Evolutionary conservation across 2,888 invertebrate species (phyloP).

Genomic region (Myopa testacea): DNA sequence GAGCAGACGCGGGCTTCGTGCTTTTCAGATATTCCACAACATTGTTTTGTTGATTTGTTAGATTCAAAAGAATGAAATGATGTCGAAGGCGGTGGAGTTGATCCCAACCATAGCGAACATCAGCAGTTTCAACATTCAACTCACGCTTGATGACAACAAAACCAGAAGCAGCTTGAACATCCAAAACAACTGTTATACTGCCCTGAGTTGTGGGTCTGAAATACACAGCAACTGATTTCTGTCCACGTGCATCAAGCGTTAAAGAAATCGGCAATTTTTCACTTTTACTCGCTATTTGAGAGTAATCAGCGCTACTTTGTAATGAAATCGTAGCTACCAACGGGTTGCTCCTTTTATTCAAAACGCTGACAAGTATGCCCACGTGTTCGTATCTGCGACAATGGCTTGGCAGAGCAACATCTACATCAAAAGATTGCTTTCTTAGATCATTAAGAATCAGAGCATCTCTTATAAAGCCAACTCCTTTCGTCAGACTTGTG

Average conservation of each 20-base stretch:
- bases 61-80: slow-evolving; percentile 87
- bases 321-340: slow-evolving; percentile 86
- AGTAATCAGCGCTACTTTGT: slow-evolving; percentile 82
- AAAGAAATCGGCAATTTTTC: background rate
- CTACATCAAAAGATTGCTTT: slow-evolving; percentile 85
- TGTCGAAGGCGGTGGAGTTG: slow-evolving; percentile 68
- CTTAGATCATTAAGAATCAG: slow-evolving; percentile 82
- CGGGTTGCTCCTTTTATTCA: slow-evolving; percentile 86
- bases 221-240: background rate
- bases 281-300: slow-evolving; percentile 70
- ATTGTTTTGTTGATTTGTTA: slow-evolving; percentile 61
- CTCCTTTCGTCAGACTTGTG: slow-evolving; percentile 83
- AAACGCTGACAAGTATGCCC: slow-evolving; percentile 87
- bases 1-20: background rate
- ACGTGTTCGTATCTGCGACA: slow-evolving; percentile 91
- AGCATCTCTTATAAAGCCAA: slow-evolving; percentile 83
- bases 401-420: slow-evolving; percentile 85
- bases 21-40: slow-evolving; percentile 19
- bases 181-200: background rate
- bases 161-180: background rate
- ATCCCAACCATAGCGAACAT: background rate
- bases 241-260: background rate
- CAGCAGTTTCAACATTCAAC: slow-evolving; percentile 12
- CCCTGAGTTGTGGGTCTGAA: background rate
- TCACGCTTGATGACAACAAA: background rate